These are phyloP conservation scores for Gyps fulvus DNA, from an alignment of 2,113 vertebrate genomes.

Conservation along the genomic window DNA sequence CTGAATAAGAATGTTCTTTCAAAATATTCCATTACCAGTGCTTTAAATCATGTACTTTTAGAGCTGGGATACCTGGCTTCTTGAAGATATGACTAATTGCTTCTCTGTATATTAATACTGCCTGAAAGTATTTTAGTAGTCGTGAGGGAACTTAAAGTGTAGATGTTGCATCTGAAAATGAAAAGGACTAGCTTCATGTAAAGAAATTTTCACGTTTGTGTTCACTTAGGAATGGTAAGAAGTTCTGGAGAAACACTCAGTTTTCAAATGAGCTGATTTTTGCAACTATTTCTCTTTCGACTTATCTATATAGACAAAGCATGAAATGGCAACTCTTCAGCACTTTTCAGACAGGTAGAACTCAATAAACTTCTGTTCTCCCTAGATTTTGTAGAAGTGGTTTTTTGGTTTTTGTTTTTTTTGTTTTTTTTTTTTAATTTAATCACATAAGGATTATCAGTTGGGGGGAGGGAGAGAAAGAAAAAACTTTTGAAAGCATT, in stretches of 20 bases:
- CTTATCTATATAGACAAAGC: conserved; percentile 33
- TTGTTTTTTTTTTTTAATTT: not conserved
- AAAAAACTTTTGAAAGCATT: not conserved
- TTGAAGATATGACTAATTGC: conserved; percentile 15
- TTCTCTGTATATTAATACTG: conserved; percentile 39
- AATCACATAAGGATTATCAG: not conserved
- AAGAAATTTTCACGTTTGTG: not conserved
- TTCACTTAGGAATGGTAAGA: conserved; percentile 32
- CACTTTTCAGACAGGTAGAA: conserved; percentile 54
- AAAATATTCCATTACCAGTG: conserved; percentile 11
- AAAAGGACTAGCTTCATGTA: not conserved
- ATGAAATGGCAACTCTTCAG: conserved; percentile 52
- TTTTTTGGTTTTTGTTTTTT: not conserved
- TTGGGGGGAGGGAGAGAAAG: not conserved
- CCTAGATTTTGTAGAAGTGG: conserved; percentile 26
- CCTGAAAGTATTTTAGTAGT: conserved; percentile 38
- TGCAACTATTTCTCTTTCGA: conserved; percentile 37
- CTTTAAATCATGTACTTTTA: conserved; percentile 38
- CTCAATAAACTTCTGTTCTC: conserved; percentile 56
- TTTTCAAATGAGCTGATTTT: conserved; percentile 30
- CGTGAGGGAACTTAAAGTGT: conserved; percentile 4
- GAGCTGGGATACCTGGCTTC: conserved; percentile 7
- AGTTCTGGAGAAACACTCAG: conserved; percentile 21
- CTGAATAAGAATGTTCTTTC: conserved; percentile 34
- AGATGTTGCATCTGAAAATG: conserved; percentile 17